phyloP scores from a whole-genome alignment of 2,113 vertebrate species.

The Pelmatolapia mariae region DNA sequence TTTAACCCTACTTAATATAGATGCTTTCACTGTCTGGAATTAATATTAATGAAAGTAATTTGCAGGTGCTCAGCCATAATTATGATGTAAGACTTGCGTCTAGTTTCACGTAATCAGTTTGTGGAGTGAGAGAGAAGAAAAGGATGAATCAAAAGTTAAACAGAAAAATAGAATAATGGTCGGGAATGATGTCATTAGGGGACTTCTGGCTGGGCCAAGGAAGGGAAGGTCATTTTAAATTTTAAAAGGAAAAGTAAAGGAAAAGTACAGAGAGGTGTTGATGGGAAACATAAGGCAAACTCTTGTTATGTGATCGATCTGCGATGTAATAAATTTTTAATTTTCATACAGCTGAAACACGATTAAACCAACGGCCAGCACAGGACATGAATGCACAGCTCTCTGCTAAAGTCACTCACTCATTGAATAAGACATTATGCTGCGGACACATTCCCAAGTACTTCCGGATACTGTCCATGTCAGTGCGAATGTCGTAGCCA shows the following conservation, averaged over 20 bases:
- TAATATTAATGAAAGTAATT: slow-evolving; percentile 60
- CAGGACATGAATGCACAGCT: not conserved
- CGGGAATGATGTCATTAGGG: not conserved
- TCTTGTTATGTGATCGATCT: slow-evolving; percentile 1
- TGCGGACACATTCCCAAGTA: slow-evolving; percentile 95
- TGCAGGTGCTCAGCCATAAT: slow-evolving; percentile 44
- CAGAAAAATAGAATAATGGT: not conserved
- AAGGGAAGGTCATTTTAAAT: slow-evolving; percentile 1
- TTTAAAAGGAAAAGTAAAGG: not conserved
- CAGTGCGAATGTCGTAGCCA: slow-evolving; percentile 86
- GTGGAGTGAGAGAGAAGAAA: not conserved
- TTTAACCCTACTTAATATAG: slow-evolving; percentile 35
- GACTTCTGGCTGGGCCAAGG: not conserved
- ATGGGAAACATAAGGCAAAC: slow-evolving; percentile 1
- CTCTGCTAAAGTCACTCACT: slow-evolving; percentile 74
- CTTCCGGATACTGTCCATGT: slow-evolving; percentile 85
- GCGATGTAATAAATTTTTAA: not conserved
- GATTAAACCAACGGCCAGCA: not conserved
- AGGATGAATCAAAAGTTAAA: slow-evolving; percentile 20
- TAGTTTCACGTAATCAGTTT: slow-evolving; percentile 30
- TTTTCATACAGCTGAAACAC: not conserved
- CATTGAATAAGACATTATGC: slow-evolving; percentile 92
- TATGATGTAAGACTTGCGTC: slow-evolving; percentile 46
- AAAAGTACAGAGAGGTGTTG: slow-evolving; percentile 26
- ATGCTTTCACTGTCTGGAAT: slow-evolving; percentile 35